Base-by-base conservation (phyloP, 1,140 invertebrate species). In the Nomia melanderi region DNA sequence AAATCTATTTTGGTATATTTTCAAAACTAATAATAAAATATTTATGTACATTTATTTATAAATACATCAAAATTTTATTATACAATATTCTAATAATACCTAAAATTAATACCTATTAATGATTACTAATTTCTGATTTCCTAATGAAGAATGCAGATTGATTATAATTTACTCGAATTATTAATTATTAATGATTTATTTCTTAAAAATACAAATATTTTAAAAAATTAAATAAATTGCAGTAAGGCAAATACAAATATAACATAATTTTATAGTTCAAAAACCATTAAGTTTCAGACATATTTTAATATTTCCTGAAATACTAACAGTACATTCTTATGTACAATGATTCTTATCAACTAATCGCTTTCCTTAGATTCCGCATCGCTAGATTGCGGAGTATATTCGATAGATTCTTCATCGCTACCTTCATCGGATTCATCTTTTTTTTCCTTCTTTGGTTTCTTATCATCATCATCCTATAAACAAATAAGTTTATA, bases 351-450 rank as follows among this genome's bases (percentile, higher is more conserved):
- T 29, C 20, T 14, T 23, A 44, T 44, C 4, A 44, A 69, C 90
- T 88, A 92, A 81, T 93, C 91, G 59, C 90, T 92, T 50, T 88
- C 91, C 67, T 88, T 87, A 54, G 86, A 86, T 29, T 89, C 90
- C 20, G 69, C 90, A n/a, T 90, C 92, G 72, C 91, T 92, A 1
- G 93, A 91, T 20, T 90, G 86, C 39, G 93, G 91, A 50, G 91
- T 91, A 54, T 90, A 93, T 73, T 81, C 81, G 78, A 76, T 83
- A 82, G 39, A 88, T 89, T 89, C 90, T 67, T 93, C 92, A 29
- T 84, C 87, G 29, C 89, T 86, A 86, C 84, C 59, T 87, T 89
- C 72, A 80, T 87, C 76, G n/a, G 85, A 81, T 74, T 74, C 62
- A 70, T 71, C 63, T 77, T 84, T 84, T 67, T 80, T 87, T 74